Evolutionary conservation across 2,888 invertebrate species (phyloP), one percentile per base, ranked within the genome.

Genomic region (Esperia sulphurella): DNA sequence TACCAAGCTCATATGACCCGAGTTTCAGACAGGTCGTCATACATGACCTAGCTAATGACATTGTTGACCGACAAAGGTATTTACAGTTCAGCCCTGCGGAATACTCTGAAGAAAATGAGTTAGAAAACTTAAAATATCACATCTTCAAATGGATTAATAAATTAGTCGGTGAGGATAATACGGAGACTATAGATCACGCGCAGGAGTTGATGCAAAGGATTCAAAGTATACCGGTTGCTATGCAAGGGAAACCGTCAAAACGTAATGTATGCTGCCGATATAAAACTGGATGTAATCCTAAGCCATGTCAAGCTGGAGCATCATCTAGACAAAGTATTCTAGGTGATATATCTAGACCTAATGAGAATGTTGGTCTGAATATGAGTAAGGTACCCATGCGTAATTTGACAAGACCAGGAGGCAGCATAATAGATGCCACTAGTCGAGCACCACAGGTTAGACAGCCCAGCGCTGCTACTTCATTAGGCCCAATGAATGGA

Each of bases 91-190:
- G 78, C 50, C 65, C 68, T 12, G 49, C 54, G 0, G 54, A 51
- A 10, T 59, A 43, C 38, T 52, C 66, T 10, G 63, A 71, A 0
- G 52, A 56, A 51, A 69, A 73, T 31, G 83, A 85, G 53, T 46
- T 84, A 31, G 79, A 83, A 53, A 59, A 77, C 60, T 65, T 86
- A 12, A 82, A 76, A 49, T 84, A 76, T 64, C 81, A 79, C 35
- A 80, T 86, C 55, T 84, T 77, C 52, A 85, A 83, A 71, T 83
- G 79, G 78, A 65, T 81, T 1, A 74, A 75, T 48, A 83, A 78
- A 53, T 54, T 81, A n/a, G 62, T 67, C 1, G 71, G 69, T 0
- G 72, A 72, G 46, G 56, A 75, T 14, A 70, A 74, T 46, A 61
- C 59, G 14, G 61, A 70, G 45, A 68, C 68, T 1, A 55, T 79